These are phyloP conservation scores for Oxytorus armatus DNA, from an alignment of 2,888 invertebrate genomes.

Conservation along the genomic window DNA sequence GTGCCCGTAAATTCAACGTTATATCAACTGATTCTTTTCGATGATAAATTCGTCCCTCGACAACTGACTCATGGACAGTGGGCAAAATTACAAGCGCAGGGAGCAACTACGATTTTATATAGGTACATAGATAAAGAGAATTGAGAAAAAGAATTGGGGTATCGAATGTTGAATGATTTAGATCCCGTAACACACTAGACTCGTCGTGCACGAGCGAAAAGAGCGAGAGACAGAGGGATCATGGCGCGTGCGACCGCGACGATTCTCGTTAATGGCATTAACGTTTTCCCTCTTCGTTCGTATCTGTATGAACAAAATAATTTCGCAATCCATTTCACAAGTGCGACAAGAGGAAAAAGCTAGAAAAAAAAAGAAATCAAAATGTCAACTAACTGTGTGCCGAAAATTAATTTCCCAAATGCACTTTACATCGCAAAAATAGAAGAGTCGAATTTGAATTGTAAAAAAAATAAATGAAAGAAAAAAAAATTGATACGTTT, in stretches of 20 bases:
- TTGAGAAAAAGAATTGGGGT: constrained; percentile 26
- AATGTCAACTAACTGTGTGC: not conserved
- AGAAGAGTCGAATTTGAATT: not conserved
- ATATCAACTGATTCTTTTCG: too few species aligned
- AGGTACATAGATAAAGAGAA: not conserved
- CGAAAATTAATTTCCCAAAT: too few species aligned
- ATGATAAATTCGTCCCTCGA: not conserved
- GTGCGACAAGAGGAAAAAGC: not conserved
- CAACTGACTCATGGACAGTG: not conserved
- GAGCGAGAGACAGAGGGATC: constrained; percentile 24
- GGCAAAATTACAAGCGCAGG: not conserved
- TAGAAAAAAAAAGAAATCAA: not conserved
- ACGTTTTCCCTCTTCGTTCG: constrained; percentile 39
- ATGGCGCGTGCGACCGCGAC: constrained; percentile 76
- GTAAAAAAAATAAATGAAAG: not conserved
- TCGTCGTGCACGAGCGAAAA: constrained; percentile 4
- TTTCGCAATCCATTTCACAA: constrained; percentile 6
- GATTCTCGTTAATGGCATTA: constrained; percentile 73
- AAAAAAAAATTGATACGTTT: not conserved
- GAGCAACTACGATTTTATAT: not conserved
- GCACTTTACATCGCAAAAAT: not conserved
- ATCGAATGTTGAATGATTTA: constrained; percentile 73
- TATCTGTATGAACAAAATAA: constrained; percentile 11
- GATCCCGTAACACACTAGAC: constrained; percentile 65
- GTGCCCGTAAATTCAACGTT: too few species aligned